phyloP scores from a whole-genome alignment of 2,113 vertebrate species.

The Pteruthius melanotis region DNA sequence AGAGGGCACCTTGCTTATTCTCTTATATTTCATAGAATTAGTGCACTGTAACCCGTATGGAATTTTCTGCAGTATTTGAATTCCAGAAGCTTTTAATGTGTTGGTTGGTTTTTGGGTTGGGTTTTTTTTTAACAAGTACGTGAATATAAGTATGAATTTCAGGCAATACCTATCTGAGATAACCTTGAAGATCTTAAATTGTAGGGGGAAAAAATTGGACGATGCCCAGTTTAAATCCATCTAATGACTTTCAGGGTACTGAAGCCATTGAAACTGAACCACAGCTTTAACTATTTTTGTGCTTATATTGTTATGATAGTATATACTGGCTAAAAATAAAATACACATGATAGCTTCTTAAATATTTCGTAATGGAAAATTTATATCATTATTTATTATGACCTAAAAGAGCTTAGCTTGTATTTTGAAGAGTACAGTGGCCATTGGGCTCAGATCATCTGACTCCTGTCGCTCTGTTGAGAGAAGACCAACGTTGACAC shows the following conservation, averaged over 20 bases:
- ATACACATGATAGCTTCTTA: neutral
- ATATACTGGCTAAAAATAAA: neutral
- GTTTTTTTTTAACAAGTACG: neutral
- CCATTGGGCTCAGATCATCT: neutral
- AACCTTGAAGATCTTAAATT: neutral
- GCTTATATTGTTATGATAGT: neutral
- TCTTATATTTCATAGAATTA: neutral
- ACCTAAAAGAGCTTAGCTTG: neutral
- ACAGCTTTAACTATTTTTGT: neutral
- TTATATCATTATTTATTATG: neutral
- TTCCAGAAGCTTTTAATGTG: neutral
- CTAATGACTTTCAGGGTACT: neutral
- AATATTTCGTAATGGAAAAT: neutral
- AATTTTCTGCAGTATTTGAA: neutral
- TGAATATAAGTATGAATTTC: neutral
- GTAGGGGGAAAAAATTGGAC: neutral
- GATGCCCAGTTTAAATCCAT: neutral
- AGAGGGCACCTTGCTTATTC: slow-evolving; percentile 4
- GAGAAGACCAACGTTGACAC: neutral
- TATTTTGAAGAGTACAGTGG: neutral
- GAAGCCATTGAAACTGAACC: neutral
- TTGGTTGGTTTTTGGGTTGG: neutral
- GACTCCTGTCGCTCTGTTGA: neutral
- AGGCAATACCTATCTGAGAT: neutral
- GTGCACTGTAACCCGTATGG: neutral